Conservation (phyloP, 2,113 vertebrate genomes). For the Gymnarchus niloticus region DNA sequence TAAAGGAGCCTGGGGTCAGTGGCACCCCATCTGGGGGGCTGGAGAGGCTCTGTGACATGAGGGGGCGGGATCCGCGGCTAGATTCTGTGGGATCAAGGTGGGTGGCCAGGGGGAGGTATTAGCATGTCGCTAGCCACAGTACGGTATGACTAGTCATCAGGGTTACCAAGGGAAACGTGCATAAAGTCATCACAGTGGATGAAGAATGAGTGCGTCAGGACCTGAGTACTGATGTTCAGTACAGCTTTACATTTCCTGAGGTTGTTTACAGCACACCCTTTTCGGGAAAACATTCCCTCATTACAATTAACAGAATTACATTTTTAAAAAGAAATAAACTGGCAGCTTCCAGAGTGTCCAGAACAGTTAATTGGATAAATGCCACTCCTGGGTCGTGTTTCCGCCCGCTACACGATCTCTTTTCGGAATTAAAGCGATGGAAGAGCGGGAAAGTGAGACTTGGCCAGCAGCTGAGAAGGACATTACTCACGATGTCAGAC, state of each 20-base stretch:
- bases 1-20: too few relatives aligned
- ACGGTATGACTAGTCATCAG: not conserved
- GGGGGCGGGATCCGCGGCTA: not conserved
- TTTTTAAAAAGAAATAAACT: not conserved
- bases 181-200: not conserved
- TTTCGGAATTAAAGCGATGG: not conserved
- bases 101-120: not conserved
- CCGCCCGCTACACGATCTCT: not conserved
- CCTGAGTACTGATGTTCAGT: not conserved
- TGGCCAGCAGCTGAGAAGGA: too few relatives aligned
- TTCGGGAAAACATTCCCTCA: not conserved
- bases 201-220: not conserved
- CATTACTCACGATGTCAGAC: not conserved
- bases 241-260: slow-evolving; percentile 52
- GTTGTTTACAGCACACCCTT: slow-evolving; percentile 45
- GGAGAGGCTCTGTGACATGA: not conserved
- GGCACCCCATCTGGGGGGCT: not conserved
- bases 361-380: not conserved
- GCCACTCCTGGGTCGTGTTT: too few relatives aligned
- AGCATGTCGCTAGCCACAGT: not conserved
- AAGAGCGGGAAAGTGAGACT: not conserved
- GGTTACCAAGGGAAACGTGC: not conserved
- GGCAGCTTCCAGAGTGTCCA: not conserved
- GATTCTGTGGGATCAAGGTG: not conserved
- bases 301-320: not conserved